phyloP scores from a whole-genome alignment of 2,888 invertebrate species.

The Euphydryas editha region DNA sequence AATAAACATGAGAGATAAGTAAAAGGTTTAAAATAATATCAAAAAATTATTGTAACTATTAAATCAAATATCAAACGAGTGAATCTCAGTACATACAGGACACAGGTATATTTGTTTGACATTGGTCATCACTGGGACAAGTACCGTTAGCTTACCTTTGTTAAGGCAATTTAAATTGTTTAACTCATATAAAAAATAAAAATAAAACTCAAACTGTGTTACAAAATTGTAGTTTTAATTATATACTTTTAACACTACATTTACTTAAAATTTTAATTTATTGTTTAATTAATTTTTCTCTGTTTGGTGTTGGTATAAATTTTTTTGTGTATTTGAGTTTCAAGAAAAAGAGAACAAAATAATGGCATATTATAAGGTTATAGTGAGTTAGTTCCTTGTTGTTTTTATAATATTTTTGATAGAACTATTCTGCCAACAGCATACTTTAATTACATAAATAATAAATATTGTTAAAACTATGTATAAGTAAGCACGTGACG shows the following conservation, averaged over 20 bases:
- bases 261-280: too few species aligned
- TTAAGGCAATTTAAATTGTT: conserved; percentile 30
- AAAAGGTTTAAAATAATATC: neutral
- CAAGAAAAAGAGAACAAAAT: too few species aligned
- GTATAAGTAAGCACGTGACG: conserved; percentile 2
- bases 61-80: conserved; percentile 21
- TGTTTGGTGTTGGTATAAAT: too few species aligned
- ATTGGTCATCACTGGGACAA: conserved; percentile 22
- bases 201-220: too few species aligned
- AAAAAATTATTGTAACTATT: neutral
- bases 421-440: too few species aligned
- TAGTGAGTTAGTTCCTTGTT: neutral
- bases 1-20: neutral
- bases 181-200: neutral
- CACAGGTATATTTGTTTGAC: conserved; percentile 38
- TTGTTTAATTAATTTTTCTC: too few species aligned
- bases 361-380: too few species aligned
- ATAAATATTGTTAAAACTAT: neutral
- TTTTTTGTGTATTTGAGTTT: too few species aligned
- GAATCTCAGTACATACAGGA: conserved; percentile 8
- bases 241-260: too few species aligned
- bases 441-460: neutral
- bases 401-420: neutral
- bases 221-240: too few species aligned
- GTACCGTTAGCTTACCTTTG: conserved; percentile 38